These are phyloP conservation scores for Macroteleia sp. DNA, from an alignment of 2,888 invertebrate genomes.

Conservation along the genomic window DNA sequence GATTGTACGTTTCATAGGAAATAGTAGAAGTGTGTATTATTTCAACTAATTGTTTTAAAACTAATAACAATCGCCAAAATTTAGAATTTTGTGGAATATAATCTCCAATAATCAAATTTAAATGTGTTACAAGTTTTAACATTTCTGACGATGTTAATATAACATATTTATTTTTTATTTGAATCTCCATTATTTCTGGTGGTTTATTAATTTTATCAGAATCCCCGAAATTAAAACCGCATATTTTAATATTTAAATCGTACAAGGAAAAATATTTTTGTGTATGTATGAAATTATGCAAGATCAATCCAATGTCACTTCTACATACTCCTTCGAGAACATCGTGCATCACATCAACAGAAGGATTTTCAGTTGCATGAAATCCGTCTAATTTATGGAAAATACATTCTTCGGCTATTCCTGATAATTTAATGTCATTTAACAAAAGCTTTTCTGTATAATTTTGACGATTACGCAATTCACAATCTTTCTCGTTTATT, in stretches of 20 bases:
- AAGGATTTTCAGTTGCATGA: slow-evolving; percentile 3
- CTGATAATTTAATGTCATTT: slow-evolving; percentile 2
- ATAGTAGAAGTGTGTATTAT: background rate
- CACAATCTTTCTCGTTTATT: slow-evolving; percentile 1
- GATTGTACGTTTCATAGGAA: background rate
- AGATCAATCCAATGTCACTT: background rate
- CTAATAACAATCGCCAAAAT: slow-evolving; percentile 25
- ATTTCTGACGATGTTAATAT: slow-evolving; percentile 16
- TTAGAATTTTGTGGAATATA: slow-evolving; percentile 19
- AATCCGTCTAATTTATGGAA: slow-evolving; percentile 18
- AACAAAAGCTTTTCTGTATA: background rate
- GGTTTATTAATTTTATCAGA: slow-evolving; percentile 34
- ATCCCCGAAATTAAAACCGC: background rate
- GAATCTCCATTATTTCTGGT: slow-evolving; percentile 26
- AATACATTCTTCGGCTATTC: slow-evolving; percentile 12
- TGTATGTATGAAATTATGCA: slow-evolving; percentile 5
- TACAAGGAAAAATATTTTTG: slow-evolving; percentile 2
- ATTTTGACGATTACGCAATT: background rate
- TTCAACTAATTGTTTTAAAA: background rate
- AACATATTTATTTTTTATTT: background rate
- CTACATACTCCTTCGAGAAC: slow-evolving; percentile 19
- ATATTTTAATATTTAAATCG: background rate
- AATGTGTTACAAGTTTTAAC: slow-evolving; percentile 27
- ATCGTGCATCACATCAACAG: slow-evolving; percentile 24
- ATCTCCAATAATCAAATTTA: slow-evolving; percentile 49